Evolutionary conservation across 2,888 invertebrate species (phyloP).

Genomic region (Drosophila bunnanda): DNA sequence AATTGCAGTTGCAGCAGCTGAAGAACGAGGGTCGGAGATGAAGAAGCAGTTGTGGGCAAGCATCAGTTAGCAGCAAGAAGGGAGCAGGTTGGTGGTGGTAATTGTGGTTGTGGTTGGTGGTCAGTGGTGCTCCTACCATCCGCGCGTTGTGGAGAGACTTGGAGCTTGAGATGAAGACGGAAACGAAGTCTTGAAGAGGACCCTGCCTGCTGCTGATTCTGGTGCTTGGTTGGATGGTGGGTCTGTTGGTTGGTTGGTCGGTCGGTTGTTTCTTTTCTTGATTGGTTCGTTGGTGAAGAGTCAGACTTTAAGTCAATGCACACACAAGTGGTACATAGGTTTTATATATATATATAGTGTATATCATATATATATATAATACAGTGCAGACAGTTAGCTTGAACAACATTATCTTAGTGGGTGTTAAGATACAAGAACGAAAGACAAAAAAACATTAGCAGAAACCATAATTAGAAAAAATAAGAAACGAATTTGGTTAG

Average conservation of each 20-base stretch:
- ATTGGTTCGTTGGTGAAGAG: conserved; percentile 36
- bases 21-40: conserved; percentile 46
- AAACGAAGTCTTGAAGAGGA: conserved; percentile 20
- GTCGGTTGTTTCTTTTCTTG: conserved; percentile 25
- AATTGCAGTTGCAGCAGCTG: conserved; percentile 47
- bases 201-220: conserved; percentile 34
- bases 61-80: conserved; percentile 53
- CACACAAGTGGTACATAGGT: conserved; percentile 14
- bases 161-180: conserved; percentile 14
- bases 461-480: conserved; percentile 30
- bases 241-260: conserved; percentile 25
- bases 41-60: conserved; percentile 46
- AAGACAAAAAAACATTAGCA: conserved; percentile 29
- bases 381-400: conserved; percentile 32
- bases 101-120: conserved; percentile 37
- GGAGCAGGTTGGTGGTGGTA: conserved; percentile 44
- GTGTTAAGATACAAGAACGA: conserved; percentile 33
- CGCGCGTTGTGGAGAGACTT: conserved; percentile 25
- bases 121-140: conserved; percentile 33
- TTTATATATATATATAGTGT: conserved; percentile 12
- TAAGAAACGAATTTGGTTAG: conserved; percentile 29
- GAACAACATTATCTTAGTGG: conserved; percentile 36
- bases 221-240: conserved; percentile 29
- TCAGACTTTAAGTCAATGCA: conserved; percentile 37
- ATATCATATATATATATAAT: conserved; percentile 5